Evolutionary conservation across 2,113 vertebrate species (phyloP).

Genomic region (Istiophorus platypterus): DNA sequence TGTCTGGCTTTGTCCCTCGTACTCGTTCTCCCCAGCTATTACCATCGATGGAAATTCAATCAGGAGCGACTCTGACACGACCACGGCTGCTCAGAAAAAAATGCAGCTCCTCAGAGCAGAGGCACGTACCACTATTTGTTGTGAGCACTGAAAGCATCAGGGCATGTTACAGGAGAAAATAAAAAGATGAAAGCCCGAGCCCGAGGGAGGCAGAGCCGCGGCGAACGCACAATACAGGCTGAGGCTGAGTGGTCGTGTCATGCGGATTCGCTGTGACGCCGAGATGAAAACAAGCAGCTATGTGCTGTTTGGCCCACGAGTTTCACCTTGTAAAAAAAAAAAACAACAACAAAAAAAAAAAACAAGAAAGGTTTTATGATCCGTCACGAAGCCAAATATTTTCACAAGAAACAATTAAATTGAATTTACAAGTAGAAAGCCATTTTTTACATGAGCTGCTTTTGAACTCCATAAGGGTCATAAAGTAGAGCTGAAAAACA

Average conservation of each 20-base stretch:
- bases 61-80: constrained; percentile 18
- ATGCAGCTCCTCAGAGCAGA: background rate
- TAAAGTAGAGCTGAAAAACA: background rate
- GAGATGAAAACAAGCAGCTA: background rate
- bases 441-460: background rate
- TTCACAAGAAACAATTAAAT: background rate
- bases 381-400: background rate
- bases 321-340: background rate
- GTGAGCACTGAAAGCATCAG: background rate
- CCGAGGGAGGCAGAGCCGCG: background rate
- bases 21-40: background rate
- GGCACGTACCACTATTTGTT: background rate
- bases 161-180: background rate
- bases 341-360: background rate
- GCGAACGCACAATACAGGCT: background rate
- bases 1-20: background rate
- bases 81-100: background rate
- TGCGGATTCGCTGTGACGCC: background rate
- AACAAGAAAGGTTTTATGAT: background rate
- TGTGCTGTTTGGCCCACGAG: background rate
- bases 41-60: constrained; percentile 40
- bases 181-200: background rate
- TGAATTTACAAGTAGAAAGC: background rate
- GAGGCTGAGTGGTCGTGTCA: background rate
- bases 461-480: background rate